These are phyloP conservation scores for Pardosa pseudoannulata DNA, from an alignment of 2,888 invertebrate species.

Conservation along the genomic window DNA sequence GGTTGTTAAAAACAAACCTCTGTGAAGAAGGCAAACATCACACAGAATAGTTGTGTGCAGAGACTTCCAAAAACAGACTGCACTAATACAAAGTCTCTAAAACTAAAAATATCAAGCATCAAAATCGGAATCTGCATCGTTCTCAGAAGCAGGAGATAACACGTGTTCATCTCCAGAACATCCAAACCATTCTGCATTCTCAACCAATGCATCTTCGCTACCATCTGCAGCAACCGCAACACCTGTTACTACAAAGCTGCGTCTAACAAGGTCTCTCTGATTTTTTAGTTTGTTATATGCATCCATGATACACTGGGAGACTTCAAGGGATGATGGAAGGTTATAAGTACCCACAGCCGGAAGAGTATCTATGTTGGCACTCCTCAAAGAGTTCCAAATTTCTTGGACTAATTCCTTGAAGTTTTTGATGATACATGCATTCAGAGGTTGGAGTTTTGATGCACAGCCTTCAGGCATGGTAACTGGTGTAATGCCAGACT, in stretches of 20 bases:
- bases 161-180: conserved; percentile 55
- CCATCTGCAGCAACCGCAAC: conserved; percentile 56
- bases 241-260: conserved; percentile 68
- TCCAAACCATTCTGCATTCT: conserved; percentile 68
- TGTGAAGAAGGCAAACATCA: not conserved
- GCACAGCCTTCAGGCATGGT: conserved; percentile 67
- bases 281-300: conserved; percentile 34
- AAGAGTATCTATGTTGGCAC: not conserved
- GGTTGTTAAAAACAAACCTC: conserved; percentile 9
- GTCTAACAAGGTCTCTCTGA: conserved; percentile 47
- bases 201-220: conserved; percentile 52
- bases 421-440: conserved; percentile 45
- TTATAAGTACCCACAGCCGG: conserved; percentile 42
- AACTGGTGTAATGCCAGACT: conserved; percentile 61
- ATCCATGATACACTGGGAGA: conserved; percentile 46
- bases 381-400: conserved; percentile 32
- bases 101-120: conserved; percentile 44
- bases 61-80: conserved; percentile 7
- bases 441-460: conserved; percentile 62
- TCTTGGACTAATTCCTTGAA: conserved; percentile 56
- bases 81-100: conserved; percentile 18
- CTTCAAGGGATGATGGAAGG: conserved; percentile 34
- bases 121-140: conserved; percentile 50
- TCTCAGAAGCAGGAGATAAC: conserved; percentile 60
- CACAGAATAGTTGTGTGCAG: not conserved